phyloP scores from a whole-genome alignment of 2,797 vertebrate genomes.

The Falco concolor region DNA sequence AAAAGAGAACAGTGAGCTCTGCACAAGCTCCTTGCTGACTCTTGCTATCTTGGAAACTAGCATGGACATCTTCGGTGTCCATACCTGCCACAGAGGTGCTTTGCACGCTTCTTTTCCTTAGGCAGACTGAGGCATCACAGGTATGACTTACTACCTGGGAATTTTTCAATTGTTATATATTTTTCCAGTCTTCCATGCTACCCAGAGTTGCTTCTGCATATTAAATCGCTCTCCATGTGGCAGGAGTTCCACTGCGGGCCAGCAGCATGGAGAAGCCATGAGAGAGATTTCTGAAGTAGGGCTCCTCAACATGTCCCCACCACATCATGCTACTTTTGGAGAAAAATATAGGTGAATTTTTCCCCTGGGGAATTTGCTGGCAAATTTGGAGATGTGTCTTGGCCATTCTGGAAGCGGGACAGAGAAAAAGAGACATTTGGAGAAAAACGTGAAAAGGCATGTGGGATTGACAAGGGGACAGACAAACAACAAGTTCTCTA shows the following conservation, averaged over 20 bases:
- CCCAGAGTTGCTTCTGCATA: neutral
- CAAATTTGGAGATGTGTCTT: neutral
- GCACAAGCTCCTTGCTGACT: neutral
- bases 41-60: neutral
- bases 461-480: neutral
- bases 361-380: neutral
- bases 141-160: neutral
- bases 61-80: fast-evolving
- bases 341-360: neutral
- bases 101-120: neutral
- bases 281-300: neutral
- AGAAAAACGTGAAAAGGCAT: neutral
- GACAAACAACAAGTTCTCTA: neutral
- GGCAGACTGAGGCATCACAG: neutral
- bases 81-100: neutral
- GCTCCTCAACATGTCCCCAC: neutral
- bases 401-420: neutral
- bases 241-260: neutral
- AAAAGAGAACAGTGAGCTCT: neutral
- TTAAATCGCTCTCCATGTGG: neutral
- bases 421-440: neutral
- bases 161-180: neutral
- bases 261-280: neutral
- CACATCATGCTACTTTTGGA: neutral
- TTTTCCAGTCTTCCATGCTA: neutral